These are phyloP conservation scores for Stegophylla sp. DNA, from an alignment of 2,888 invertebrate species.

Conservation along the genomic window DNA sequence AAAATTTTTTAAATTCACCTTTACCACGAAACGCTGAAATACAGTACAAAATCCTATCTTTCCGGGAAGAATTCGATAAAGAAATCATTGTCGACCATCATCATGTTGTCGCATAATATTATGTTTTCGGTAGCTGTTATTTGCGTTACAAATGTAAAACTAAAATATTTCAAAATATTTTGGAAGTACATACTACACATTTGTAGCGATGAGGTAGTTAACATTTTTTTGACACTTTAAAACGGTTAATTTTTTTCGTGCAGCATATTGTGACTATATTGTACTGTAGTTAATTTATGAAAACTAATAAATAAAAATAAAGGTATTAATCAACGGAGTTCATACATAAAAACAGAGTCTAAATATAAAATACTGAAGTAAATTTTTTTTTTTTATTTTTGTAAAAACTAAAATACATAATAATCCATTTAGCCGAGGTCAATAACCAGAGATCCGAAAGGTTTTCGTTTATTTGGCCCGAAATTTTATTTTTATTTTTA, in stretches of 20 bases:
- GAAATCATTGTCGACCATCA: too few species aligned
- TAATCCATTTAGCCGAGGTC: slow-evolving; percentile 33
- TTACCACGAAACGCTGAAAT: too few species aligned
- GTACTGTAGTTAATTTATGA: neutral
- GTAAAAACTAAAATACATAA: slow-evolving; percentile 5
- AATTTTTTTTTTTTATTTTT: slow-evolving; percentile 4
- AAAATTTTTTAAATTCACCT: too few species aligned
- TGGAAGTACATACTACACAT: too few species aligned
- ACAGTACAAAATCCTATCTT: too few species aligned
- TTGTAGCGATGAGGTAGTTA: too few species aligned
- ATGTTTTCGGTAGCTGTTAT: too few species aligned
- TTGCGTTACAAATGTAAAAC: too few species aligned
- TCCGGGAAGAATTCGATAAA: too few species aligned
- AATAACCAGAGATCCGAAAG: slow-evolving; percentile 23
- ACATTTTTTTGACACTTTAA: too few species aligned
- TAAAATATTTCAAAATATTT: too few species aligned
- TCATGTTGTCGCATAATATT: too few species aligned
- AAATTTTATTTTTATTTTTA: slow-evolving; percentile 31
- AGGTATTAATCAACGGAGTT: slow-evolving; percentile 5
- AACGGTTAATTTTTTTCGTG: neutral
- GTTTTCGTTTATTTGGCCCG: slow-evolving; percentile 35
- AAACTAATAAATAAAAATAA: slow-evolving; percentile 1
- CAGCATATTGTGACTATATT: neutral
- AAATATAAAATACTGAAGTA: slow-evolving; percentile 7
- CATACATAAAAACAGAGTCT: neutral